phyloP scores from a whole-genome alignment of 2,888 invertebrate species.

The Bembecia ichneumoniformis region DNA sequence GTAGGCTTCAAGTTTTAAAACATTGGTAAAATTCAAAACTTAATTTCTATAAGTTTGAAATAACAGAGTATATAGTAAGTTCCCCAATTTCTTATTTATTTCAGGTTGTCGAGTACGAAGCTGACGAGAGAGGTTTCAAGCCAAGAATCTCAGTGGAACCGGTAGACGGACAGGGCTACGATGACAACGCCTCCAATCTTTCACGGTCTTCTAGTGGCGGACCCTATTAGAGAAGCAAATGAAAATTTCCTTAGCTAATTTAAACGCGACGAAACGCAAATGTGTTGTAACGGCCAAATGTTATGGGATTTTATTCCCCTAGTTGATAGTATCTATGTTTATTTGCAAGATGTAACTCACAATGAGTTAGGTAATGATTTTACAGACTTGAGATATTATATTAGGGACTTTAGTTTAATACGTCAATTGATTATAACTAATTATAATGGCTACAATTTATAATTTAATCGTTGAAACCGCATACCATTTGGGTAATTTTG shows the following conservation, averaged over 20 bases:
- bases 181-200: conserved; percentile 43
- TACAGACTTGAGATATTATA: background rate
- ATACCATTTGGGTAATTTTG: too few relatives aligned
- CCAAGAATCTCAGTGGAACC: conserved; percentile 74
- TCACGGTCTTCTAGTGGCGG: conserved; percentile 33
- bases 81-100: too few relatives aligned
- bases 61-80: too few relatives aligned
- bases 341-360: background rate
- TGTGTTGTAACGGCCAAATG: too few relatives aligned
- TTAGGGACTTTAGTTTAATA: background rate
- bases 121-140: conserved; percentile 78
- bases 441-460: too few relatives aligned
- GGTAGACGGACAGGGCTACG: conserved; percentile 38
- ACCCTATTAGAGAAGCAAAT: conserved; percentile 31
- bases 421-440: too few relatives aligned
- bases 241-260: background rate
- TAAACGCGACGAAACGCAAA: too few relatives aligned
- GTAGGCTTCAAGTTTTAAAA: too few relatives aligned
- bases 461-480: too few relatives aligned
- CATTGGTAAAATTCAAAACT: too few relatives aligned
- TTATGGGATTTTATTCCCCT: too few relatives aligned
- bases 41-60: too few relatives aligned
- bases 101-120: conserved; percentile 78
- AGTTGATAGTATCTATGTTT: background rate
- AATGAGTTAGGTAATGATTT: background rate